phyloP scores from a whole-genome alignment of 2,113 vertebrate genomes.

The Ciconia stormi region DNA sequence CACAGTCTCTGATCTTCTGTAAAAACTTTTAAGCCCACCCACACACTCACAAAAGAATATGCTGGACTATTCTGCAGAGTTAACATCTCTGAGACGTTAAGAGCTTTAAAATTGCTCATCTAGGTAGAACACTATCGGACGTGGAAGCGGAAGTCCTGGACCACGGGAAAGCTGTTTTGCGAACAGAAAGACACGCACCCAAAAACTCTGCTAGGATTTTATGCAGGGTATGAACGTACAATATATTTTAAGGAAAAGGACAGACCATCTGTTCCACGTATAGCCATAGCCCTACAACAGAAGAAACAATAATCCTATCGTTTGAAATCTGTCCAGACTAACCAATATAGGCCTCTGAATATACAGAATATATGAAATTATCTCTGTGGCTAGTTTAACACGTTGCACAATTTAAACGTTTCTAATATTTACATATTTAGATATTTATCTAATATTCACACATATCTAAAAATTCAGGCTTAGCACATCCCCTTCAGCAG shows the following conservation, averaged over 20 bases:
- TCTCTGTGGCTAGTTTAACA: background rate
- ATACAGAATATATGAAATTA: background rate
- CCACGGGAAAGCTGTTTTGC: background rate
- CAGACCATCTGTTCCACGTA: background rate
- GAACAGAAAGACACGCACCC: background rate
- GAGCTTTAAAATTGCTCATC: background rate
- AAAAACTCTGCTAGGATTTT: background rate
- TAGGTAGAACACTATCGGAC: background rate
- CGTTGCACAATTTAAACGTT: accelerated
- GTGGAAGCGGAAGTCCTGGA: accelerated
- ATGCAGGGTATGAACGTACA: background rate
- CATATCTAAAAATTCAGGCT: background rate
- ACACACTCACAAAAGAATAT: background rate
- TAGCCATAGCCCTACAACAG: background rate
- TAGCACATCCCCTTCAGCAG: background rate
- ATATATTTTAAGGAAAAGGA: background rate
- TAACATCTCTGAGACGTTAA: background rate
- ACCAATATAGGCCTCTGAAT: background rate
- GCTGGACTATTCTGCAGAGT: background rate
- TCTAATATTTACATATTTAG: no score
- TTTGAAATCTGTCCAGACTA: background rate
- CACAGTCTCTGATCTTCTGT: background rate
- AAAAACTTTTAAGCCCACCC: constrained; percentile 44
- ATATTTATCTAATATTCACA: background rate
- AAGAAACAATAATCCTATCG: background rate